Conservation (phyloP, 2,888 invertebrate genomes). For the Drosophila anomelani region DNA sequence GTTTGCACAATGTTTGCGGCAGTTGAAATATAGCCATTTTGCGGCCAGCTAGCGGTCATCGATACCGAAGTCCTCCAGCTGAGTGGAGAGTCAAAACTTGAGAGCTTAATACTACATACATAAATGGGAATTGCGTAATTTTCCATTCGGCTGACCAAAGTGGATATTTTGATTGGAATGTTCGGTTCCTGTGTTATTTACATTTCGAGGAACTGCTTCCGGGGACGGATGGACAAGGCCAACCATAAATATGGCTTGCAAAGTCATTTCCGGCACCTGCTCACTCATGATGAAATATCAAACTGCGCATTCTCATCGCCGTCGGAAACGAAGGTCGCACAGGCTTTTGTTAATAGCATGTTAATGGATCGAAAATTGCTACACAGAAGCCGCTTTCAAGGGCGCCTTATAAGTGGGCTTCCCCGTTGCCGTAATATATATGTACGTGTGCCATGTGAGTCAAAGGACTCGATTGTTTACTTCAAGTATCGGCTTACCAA, state of each 20-base stretch:
- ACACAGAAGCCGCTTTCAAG: conserved; percentile 29
- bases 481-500: conserved; percentile 45
- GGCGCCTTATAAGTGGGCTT: conserved; percentile 8
- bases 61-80: conserved; percentile 15
- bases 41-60: conserved; percentile 8
- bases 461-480: conserved; percentile 10
- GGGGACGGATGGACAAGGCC: conserved; percentile 1
- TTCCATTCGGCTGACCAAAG: conserved; percentile 29
- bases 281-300: conserved; percentile 40
- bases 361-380: conserved; percentile 32
- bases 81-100: conserved; percentile 22
- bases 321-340: conserved; percentile 7
- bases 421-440: neutral
- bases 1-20: conserved; percentile 24
- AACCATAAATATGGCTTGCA: conserved; percentile 26
- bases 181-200: conserved; percentile 20
- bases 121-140: conserved; percentile 39
- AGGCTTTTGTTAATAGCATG: conserved; percentile 22
- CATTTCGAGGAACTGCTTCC: conserved; percentile 17
- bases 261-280: conserved; percentile 44
- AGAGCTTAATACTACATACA: conserved; percentile 28
- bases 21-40: conserved; percentile 20
- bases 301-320: conserved; percentile 24
- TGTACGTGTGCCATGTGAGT: conserved; percentile 1
- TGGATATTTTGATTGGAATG: conserved; percentile 33